Percentiles rank a stretch among this genome's conserved stretches.
Conservation (phyloP, 2,113 vertebrate species). For the Periophthalmodon schlosseri region DNA sequence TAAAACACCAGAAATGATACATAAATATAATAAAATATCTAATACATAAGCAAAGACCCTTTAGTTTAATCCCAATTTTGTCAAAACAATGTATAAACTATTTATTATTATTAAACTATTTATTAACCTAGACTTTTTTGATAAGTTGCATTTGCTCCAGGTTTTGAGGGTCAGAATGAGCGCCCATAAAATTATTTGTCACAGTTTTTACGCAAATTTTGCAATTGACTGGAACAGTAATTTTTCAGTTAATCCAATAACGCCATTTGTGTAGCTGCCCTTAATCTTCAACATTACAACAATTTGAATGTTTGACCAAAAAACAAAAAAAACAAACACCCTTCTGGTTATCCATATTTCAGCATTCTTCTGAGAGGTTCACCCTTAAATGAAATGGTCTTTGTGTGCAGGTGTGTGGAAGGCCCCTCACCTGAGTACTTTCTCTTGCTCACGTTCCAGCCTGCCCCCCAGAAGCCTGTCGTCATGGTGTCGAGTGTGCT, state of each 20-base stretch:
- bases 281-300: too few species aligned
- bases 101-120: too few species aligned
- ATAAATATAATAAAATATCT: not conserved
- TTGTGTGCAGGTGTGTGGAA: not conserved
- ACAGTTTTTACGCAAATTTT: too few species aligned
- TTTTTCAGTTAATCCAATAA: too few species aligned
- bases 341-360: not conserved
- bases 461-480: constrained; percentile 85
- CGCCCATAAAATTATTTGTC: too few species aligned
- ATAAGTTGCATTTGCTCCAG: too few species aligned
- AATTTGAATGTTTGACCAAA: too few species aligned
- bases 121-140: not conserved
- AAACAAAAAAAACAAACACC: too few species aligned
- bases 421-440: constrained; percentile 86
- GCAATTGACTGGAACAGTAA: too few species aligned
- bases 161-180: too few species aligned
- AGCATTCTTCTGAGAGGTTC: not conserved
- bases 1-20: constrained; percentile 54
- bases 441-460: constrained; percentile 92
- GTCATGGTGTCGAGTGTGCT: constrained; percentile 83
- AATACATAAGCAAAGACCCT: not conserved
- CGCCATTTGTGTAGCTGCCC: too few species aligned
- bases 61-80: not conserved
- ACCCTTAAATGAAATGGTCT: not conserved
- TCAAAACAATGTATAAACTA: not conserved